phyloP scores from a whole-genome alignment of 2,797 vertebrate genomes.

The Tarsius wallacei region DNA sequence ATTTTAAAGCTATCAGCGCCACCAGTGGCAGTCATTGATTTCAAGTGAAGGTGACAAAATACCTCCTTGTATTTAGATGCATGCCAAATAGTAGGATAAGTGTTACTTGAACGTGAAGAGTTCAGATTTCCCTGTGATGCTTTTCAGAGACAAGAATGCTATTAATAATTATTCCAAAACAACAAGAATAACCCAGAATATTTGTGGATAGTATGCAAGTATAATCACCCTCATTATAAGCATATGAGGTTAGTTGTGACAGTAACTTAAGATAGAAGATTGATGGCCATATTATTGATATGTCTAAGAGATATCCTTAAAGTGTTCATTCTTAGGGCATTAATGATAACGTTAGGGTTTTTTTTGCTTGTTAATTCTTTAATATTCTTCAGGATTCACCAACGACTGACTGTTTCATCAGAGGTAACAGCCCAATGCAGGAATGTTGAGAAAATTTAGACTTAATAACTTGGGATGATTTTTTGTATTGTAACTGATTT shows the following conservation, averaged over 20 bases:
- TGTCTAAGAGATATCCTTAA: background rate
- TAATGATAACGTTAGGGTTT: background rate
- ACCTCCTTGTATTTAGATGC: background rate
- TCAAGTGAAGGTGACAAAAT: slow-evolving; percentile 29
- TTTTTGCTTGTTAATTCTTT: background rate
- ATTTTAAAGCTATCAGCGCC: background rate
- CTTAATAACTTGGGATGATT: slow-evolving; percentile 27
- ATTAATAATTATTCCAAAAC: slow-evolving; percentile 28
- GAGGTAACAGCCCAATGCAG: background rate
- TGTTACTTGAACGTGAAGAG: background rate
- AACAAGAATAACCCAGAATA: background rate
- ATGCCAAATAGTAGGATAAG: background rate
- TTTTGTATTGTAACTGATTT: slow-evolving; percentile 49
- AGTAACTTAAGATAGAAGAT: slow-evolving; percentile 33
- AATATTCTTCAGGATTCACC: background rate
- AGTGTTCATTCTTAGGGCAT: background rate
- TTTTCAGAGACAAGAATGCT: slow-evolving; percentile 1
- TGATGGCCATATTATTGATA: background rate
- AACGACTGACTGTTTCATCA: background rate
- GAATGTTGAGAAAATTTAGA: slow-evolving; percentile 13
- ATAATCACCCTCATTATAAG: background rate
- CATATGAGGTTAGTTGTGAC: background rate
- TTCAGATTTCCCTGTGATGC: background rate
- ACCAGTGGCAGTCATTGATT: slow-evolving; percentile 13
- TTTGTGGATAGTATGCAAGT: background rate